Evolutionary conservation across 2,888 invertebrate genomes (phyloP).

Genomic region (Epiblema foenella): DNA sequence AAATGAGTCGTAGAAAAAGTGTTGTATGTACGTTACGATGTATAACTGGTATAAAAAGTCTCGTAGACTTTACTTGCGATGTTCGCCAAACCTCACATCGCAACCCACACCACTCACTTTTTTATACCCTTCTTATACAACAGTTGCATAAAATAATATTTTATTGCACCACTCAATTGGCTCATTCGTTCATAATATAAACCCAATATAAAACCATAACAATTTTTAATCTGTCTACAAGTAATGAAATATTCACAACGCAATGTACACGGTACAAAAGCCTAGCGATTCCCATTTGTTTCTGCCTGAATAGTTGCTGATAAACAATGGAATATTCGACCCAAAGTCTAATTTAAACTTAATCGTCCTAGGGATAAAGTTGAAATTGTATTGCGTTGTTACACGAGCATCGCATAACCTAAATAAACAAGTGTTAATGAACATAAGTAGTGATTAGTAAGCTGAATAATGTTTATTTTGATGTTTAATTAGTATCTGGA

Average conservation of each 20-base stretch:
- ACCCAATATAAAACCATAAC: too few relatives aligned
- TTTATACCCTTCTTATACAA: too few relatives aligned
- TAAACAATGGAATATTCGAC: constrained; percentile 34
- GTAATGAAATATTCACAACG: constrained; percentile 19
- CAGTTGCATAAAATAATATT: too few relatives aligned
- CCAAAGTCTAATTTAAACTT: background rate
- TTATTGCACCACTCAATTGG: too few relatives aligned
- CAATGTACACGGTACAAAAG: constrained; percentile 13
- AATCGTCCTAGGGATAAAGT: background rate
- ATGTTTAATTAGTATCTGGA: background rate
- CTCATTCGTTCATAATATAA: too few relatives aligned
- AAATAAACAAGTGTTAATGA: constrained; percentile 40
- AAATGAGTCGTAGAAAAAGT: too few relatives aligned
- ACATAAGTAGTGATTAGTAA: constrained; percentile 31
- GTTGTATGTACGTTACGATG: too few relatives aligned
- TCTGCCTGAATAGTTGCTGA: constrained; percentile 40
- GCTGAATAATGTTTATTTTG: constrained; percentile 36
- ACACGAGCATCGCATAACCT: constrained; percentile 25
- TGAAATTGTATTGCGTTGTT: background rate
- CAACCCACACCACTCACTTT: too few relatives aligned
- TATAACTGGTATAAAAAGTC: too few relatives aligned
- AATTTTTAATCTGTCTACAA: too few relatives aligned
- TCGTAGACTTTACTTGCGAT: too few relatives aligned
- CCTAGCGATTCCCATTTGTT: constrained; percentile 36
- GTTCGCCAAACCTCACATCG: too few relatives aligned